phyloP scores from a whole-genome alignment of 2,113 vertebrate genomes.

The Otus sunia region DNA sequence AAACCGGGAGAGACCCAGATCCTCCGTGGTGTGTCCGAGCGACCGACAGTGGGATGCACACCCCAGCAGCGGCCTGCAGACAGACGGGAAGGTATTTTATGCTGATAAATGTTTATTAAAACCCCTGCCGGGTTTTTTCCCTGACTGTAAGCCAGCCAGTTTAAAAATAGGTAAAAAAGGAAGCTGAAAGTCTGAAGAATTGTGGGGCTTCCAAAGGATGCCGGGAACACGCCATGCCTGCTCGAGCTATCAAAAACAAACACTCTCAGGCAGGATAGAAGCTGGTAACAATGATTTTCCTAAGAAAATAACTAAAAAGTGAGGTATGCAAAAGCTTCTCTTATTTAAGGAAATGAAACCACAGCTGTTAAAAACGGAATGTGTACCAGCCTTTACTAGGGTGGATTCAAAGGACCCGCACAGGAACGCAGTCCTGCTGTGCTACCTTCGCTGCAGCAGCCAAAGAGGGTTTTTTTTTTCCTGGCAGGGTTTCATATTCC shows the following conservation, averaged over 20 bases:
- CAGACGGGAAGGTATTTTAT: neutral
- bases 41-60: fast-evolving
- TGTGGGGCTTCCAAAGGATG: neutral
- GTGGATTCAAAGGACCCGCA: neutral
- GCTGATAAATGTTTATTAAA: neutral
- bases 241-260: neutral
- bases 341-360: neutral
- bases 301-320: neutral
- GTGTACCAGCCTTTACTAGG: no score
- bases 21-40: fast-evolving
- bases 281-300: neutral
- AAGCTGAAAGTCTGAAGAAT: neutral
- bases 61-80: neutral
- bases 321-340: neutral
- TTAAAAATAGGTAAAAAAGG: neutral
- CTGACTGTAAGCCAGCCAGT: neutral
- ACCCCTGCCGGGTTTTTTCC: neutral
- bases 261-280: neutral
- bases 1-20: neutral
- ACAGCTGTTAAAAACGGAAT: neutral
- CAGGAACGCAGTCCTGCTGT: neutral
- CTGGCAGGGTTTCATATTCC: neutral
- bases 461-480: neutral
- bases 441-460: neutral
- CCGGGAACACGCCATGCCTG: neutral